A percentile compares a stretch with the other conserved stretches of the same genome.
Evolutionary conservation across 2,797 vertebrate genomes (phyloP).

Genomic region (Myoxocephalus aenaeus): DNA sequence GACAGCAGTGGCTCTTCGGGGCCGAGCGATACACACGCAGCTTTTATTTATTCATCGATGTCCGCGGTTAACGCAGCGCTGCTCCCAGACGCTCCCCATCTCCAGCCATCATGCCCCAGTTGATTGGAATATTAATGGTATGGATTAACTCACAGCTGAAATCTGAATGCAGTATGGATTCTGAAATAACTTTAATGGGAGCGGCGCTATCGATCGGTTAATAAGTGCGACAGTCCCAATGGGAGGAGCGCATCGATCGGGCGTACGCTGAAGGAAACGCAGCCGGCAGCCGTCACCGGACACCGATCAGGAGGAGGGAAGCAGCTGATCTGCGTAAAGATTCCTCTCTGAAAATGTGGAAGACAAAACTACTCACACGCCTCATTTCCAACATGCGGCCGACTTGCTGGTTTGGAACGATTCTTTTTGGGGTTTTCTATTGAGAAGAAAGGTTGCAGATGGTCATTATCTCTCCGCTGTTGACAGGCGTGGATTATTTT

Average conservation of each 20-base stretch:
- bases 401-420: neutral
- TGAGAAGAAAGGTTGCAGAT: neutral
- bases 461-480: neutral
- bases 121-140: slow-evolving; percentile 66
- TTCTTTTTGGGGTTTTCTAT: neutral
- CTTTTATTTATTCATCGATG: slow-evolving; percentile 21
- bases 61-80: slow-evolving; percentile 25
- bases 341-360: neutral
- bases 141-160: slow-evolving; percentile 53
- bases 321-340: neutral
- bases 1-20: too few relatives aligned
- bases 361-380: neutral
- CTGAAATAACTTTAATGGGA: slow-evolving; percentile 63
- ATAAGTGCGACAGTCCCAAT: slow-evolving; percentile 56
- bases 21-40: neutral
- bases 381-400: neutral
- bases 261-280: slow-evolving; percentile 50
- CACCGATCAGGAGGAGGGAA: neutral
- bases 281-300: slow-evolving; percentile 2
- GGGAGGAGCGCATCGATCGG: slow-evolving; percentile 61
- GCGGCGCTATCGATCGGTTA: slow-evolving; percentile 68
- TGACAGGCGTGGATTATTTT: neutral
- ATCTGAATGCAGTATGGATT: slow-evolving; percentile 68
- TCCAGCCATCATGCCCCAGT: slow-evolving; percentile 42
- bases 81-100: slow-evolving; percentile 34